Percentiles rank a stretch among this genome's conserved stretches.
These are phyloP conservation scores for Pomacea maculata DNA, from an alignment of 1,140 invertebrate genomes.

Conservation along the genomic window DNA sequence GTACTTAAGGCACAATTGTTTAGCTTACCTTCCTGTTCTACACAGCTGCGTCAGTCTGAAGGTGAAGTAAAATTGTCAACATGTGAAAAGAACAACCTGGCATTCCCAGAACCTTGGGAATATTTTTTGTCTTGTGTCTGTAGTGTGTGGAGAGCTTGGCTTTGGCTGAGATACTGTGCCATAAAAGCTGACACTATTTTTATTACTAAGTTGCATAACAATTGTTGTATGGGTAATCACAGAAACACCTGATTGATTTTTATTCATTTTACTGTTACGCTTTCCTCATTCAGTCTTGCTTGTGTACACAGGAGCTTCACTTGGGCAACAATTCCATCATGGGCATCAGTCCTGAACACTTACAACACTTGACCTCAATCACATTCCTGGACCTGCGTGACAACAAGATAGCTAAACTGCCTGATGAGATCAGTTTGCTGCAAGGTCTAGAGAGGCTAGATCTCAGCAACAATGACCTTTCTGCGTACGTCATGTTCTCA, in stretches of 20 bases:
- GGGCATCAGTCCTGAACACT: slow-evolving; percentile 56
- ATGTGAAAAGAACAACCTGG: no score
- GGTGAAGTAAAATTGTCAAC: slow-evolving; percentile 41
- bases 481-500: slow-evolving; percentile 69
- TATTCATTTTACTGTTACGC: no score
- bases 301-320: slow-evolving; percentile 73
- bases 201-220: no score
- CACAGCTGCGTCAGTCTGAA: slow-evolving; percentile 61
- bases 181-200: no score
- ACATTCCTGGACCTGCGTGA: slow-evolving; percentile 75
- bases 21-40: slow-evolving; percentile 67
- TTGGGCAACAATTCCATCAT: slow-evolving; percentile 81
- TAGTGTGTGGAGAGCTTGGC: no score
- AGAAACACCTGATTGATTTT: no score
- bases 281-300: no score
- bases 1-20: slow-evolving; percentile 80
- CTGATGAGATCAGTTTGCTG: slow-evolving; percentile 80
- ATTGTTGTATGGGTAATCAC: no score
- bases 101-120: no score
- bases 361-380: slow-evolving; percentile 56
- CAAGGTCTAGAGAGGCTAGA: slow-evolving; percentile 82
- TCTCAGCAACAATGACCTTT: slow-evolving; percentile 82
- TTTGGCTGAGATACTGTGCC: no score
- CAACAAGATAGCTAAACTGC: slow-evolving; percentile 72
- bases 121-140: no score